Evolutionary conservation across 2,113 vertebrate species (phyloP), one percentile per base, ranked within the genome.

Genomic region (Oceanodroma tethys): DNA sequence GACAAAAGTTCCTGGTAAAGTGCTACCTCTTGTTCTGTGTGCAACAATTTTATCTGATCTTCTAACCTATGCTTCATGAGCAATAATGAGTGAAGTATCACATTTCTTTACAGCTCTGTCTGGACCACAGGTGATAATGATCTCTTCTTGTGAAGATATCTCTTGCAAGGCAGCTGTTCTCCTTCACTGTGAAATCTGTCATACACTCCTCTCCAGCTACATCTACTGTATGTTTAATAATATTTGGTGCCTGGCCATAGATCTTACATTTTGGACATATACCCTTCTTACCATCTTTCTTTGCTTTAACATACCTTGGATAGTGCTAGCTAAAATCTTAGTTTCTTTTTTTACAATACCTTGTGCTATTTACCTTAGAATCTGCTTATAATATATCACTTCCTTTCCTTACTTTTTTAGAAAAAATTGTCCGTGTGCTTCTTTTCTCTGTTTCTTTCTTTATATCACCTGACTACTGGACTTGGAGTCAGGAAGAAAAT

Each of bases 81-180:
- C 93, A 89, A 95, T 14, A 60, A 56, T 93, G 94, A 96, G 55
- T 93, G 84, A 96, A 93, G 47, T 52, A 72, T 22, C 3, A 8
- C n/a, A 59, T 75, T 90, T 72, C 60, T 84, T 91, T 89, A 48
- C 38, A 72, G 16, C 23, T 50, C 32, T 96, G 95, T 96, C 96
- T 97, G 84, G 86, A 89, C 81, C n/a, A 84, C 47, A 52, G 42
- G 42, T 38, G 91, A 96, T 95, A 96, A 79, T 25, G 32, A 96
- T 96, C 95, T 95, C n/a, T 59, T 32, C 32, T 83, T 38, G 38
- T 30, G 55, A 71, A 84, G 80, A 11, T 67, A 55, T 16, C 52
- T 86, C 59, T 84, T 56, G 25, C 38, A 63, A 67, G 50, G 18
- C 83, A 96, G 80, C 80, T 92, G 86, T 50, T 78, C 17, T 78